These are phyloP conservation scores for Hemithea aestivaria DNA, from an alignment of 2,888 invertebrate genomes.

Conservation along the genomic window DNA sequence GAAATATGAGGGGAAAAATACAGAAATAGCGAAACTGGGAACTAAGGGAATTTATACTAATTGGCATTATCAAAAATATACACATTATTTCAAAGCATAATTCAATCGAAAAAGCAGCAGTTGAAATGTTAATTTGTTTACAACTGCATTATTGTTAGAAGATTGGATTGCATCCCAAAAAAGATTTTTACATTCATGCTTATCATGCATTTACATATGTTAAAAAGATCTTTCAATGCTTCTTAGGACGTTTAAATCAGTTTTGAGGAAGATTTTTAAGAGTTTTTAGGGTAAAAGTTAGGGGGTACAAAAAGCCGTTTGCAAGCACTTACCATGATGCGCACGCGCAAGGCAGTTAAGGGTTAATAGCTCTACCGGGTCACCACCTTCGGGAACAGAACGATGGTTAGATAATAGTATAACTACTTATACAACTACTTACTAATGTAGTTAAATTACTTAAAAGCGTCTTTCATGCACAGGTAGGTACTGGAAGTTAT, in stretches of 20 bases:
- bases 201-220: slow-evolving; percentile 17
- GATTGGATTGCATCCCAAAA: too few species aligned
- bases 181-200: neutral
- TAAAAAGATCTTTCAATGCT: too few species aligned
- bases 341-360: slow-evolving; percentile 53
- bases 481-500: too few species aligned
- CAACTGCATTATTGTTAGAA: neutral
- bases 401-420: slow-evolving; percentile 24
- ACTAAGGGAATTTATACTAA: too few species aligned
- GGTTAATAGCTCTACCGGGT: slow-evolving; percentile 66
- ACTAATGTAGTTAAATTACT: neutral
- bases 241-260: too few species aligned
- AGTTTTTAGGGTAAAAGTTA: neutral
- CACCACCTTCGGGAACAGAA: slow-evolving; percentile 71
- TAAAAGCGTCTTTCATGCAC: too few species aligned
- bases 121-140: neutral
- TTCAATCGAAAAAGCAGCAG: neutral
- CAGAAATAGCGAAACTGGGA: too few species aligned
- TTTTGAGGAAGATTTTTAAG: too few species aligned
- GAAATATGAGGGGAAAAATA: too few species aligned
- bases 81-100: too few species aligned
- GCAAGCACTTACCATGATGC: slow-evolving; percentile 67
- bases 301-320: slow-evolving; percentile 13
- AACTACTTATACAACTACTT: slow-evolving; percentile 11
- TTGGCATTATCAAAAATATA: too few species aligned